Conservation (phyloP, 2,888 invertebrate genomes). For the Arenicola marina region DNA sequence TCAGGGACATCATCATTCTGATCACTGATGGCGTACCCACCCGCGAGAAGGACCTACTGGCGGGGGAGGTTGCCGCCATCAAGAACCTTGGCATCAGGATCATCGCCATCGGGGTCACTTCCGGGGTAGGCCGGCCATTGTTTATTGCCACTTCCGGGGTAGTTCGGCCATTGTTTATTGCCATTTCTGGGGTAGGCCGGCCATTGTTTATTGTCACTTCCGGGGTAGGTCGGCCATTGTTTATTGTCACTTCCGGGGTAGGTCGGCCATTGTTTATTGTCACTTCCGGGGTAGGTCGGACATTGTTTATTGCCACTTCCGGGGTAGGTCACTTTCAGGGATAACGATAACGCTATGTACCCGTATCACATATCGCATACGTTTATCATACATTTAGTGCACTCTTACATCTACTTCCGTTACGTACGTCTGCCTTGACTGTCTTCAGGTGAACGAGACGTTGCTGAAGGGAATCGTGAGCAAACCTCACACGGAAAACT, state of each 20-base stretch:
- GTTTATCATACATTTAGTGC: too few species aligned
- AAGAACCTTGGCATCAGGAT: slow-evolving; percentile 13
- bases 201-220: too few species aligned
- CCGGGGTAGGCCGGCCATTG: slow-evolving; percentile 1
- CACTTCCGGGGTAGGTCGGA: rapidly evolving
- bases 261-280: too few species aligned
- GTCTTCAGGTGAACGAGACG: slow-evolving; percentile 6
- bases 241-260: too few species aligned
- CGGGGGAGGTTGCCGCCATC: slow-evolving; percentile 7
- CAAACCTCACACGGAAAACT: slow-evolving; percentile 1
- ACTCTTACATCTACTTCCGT: too few species aligned
- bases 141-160: background rate
- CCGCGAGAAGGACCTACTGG: slow-evolving; percentile 14
- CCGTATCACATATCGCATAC: too few species aligned
- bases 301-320: too few species aligned
- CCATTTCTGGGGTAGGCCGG: too few species aligned
- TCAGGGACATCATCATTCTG: slow-evolving; percentile 21
- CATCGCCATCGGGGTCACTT: slow-evolving; percentile 24
- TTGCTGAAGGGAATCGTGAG: slow-evolving; percentile 4
- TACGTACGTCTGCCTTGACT: background rate
- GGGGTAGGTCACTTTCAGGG: too few species aligned
- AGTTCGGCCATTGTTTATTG: too few species aligned
- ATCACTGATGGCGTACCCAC: slow-evolving; percentile 30
- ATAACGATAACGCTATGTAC: too few species aligned
- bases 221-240: too few species aligned